Evolutionary conservation across 2,888 invertebrate species (phyloP).

Genomic region (Tetranychus piercei): DNA sequence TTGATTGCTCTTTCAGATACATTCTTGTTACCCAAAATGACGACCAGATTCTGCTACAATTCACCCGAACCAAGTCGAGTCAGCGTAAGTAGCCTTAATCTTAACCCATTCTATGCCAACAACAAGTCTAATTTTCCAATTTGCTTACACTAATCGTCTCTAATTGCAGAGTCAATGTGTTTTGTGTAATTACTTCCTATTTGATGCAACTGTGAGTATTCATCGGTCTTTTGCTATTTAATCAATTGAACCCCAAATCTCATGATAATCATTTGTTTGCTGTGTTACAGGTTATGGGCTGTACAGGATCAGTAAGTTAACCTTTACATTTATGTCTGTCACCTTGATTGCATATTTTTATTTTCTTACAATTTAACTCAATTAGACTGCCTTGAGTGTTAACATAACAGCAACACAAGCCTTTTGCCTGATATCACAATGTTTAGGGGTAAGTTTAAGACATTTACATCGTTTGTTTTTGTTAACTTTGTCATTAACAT

Average conservation of each 20-base stretch:
- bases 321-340: not conserved
- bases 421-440: conserved; percentile 21
- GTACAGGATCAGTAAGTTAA: conserved; percentile 21
- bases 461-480: not conserved
- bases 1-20: conserved; percentile 3
- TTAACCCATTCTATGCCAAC: not conserved
- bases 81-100: conserved; percentile 15
- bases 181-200: conserved; percentile 20
- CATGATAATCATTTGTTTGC: not conserved
- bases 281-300: conserved; percentile 19
- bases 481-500: not conserved
- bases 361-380: not conserved
- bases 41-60: conserved; percentile 22
- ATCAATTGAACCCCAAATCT: not conserved
- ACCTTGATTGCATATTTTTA: not conserved
- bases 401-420: conserved; percentile 22
- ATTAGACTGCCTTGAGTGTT: conserved; percentile 20
- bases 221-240: conserved; percentile 6
- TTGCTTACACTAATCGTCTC: not conserved
- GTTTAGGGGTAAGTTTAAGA: conserved; percentile 20
- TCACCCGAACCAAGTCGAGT: conserved; percentile 20
- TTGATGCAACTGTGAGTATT: conserved; percentile 20
- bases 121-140: not conserved
- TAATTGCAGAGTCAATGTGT: conserved; percentile 22
- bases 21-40: conserved; percentile 15